Evolutionary conservation across 1,140 invertebrate genomes (phyloP).

Genomic region (Aradophagus sp.): DNA sequence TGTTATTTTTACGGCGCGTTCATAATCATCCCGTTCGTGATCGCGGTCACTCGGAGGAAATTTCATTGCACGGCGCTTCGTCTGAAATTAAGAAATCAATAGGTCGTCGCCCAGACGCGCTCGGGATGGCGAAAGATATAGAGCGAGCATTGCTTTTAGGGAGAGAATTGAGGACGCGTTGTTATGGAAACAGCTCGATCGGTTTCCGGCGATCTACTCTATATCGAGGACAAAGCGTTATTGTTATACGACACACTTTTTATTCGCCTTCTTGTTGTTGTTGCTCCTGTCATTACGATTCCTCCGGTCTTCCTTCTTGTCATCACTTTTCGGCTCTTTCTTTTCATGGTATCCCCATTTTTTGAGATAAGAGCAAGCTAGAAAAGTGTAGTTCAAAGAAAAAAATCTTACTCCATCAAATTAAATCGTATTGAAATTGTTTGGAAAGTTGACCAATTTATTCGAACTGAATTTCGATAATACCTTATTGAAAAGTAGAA

Average conservation of each 20-base stretch:
- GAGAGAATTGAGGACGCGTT: conserved; percentile 60
- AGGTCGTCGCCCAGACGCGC: conserved; percentile 57
- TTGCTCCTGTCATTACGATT: no score
- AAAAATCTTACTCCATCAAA: no score
- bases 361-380: no score
- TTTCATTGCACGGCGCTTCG: conserved; percentile 42
- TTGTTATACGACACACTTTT: conserved; percentile 57
- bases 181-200: conserved; percentile 60
- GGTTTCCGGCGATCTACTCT: conserved; percentile 58
- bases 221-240: conserved; percentile 59
- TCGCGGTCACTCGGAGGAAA: conserved; percentile 55
- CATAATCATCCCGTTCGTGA: conserved; percentile 47
- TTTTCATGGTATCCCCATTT: neutral
- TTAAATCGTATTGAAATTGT: no score
- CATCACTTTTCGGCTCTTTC: conserved; percentile 1
- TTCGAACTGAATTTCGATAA: no score
- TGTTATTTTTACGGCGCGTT: conserved; percentile 45
- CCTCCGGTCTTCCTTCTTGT: no score
- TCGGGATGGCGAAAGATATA: conserved; percentile 58
- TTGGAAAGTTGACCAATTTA: no score
- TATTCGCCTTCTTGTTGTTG: conserved; percentile 46
- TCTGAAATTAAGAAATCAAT: conserved; percentile 58
- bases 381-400: no score
- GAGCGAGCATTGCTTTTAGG: conserved; percentile 59
- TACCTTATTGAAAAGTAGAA: no score